These are phyloP conservation scores for Sarcophaga caerulescens DNA, from an alignment of 2,888 invertebrate species.

Conservation along the genomic window DNA sequence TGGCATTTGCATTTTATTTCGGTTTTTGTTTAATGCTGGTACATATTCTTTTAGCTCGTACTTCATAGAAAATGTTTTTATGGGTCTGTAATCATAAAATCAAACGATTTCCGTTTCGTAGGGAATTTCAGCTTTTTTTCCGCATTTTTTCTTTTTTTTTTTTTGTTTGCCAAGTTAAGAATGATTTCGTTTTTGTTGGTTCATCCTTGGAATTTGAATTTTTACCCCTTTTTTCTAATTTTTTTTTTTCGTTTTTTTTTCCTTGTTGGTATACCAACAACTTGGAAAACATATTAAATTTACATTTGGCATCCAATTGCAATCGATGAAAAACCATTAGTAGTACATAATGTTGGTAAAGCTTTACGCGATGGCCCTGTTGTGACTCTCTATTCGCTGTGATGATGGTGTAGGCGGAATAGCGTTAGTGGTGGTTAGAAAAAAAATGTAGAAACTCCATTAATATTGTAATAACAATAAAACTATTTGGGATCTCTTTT, in stretches of 20 bases:
- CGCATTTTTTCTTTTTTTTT: not conserved
- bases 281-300: slow-evolving; percentile 61
- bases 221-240: slow-evolving; percentile 28
- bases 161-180: slow-evolving; percentile 7
- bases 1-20: slow-evolving; percentile 62
- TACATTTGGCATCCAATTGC: slow-evolving; percentile 66
- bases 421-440: too few species aligned
- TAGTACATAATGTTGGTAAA: slow-evolving; percentile 52
- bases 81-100: slow-evolving; percentile 69
- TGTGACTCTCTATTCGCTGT: slow-evolving; percentile 4
- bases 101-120: slow-evolving; percentile 64
- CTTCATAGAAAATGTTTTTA: slow-evolving; percentile 65
- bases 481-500: slow-evolving; percentile 48
- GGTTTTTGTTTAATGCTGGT: too few species aligned
- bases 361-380: slow-evolving; percentile 31
- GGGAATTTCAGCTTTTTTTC: slow-evolving; percentile 30
- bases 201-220: slow-evolving; percentile 61
- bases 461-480: slow-evolving; percentile 66
- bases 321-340: slow-evolving; percentile 67
- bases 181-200: slow-evolving; percentile 56
- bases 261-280: not conserved
- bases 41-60: slow-evolving; percentile 48
- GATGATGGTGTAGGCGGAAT: slow-evolving; percentile 32
- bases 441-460: slow-evolving; percentile 44
- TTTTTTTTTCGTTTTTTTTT: slow-evolving; percentile 16